phyloP scores from a whole-genome alignment of 2,888 invertebrate species.

The Alsophila aescularia region DNA sequence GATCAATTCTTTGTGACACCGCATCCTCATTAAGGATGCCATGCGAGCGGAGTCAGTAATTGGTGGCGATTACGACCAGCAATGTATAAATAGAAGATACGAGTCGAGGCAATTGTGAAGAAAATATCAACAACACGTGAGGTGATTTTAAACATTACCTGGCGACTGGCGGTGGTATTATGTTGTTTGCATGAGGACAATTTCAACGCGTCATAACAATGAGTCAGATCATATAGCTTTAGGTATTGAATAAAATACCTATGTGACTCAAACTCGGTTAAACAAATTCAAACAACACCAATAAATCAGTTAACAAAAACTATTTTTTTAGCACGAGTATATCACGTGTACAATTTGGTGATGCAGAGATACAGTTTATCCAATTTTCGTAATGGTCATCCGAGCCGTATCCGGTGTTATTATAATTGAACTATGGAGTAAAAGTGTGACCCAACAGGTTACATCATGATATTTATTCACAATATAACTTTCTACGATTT shows the following conservation, averaged over 20 bases:
- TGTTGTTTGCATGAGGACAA: slow-evolving; percentile 21
- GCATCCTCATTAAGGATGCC: slow-evolving; percentile 57
- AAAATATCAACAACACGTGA: slow-evolving; percentile 55
- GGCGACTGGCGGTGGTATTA: slow-evolving; percentile 3
- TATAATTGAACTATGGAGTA: slow-evolving; percentile 58
- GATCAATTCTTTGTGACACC: slow-evolving; percentile 33
- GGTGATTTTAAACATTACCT: slow-evolving; percentile 18
- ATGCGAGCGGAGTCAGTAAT: slow-evolving; percentile 54
- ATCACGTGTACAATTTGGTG: slow-evolving; percentile 30
- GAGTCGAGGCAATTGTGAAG: slow-evolving; percentile 50
- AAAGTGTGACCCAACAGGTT: slow-evolving; percentile 60
- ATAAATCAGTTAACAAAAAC: slow-evolving; percentile 10
- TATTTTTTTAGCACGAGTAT: slow-evolving; percentile 3
- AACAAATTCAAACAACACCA: slow-evolving; percentile 16
- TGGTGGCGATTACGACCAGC: slow-evolving; percentile 54
- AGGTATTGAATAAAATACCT: background rate
- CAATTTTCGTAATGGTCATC: slow-evolving; percentile 44
- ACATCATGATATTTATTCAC: slow-evolving; percentile 50
- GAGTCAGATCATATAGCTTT: slow-evolving; percentile 28
- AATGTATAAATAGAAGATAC: slow-evolving; percentile 56
- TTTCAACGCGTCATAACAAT: slow-evolving; percentile 29
- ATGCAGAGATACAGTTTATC: slow-evolving; percentile 37
- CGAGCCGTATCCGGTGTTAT: slow-evolving; percentile 52
- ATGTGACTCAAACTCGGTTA: slow-evolving; percentile 18
- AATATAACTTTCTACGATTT: slow-evolving; percentile 59